Evolutionary conservation across 2,113 vertebrate species (phyloP).

Genomic region (Cercocebus atys): DNA sequence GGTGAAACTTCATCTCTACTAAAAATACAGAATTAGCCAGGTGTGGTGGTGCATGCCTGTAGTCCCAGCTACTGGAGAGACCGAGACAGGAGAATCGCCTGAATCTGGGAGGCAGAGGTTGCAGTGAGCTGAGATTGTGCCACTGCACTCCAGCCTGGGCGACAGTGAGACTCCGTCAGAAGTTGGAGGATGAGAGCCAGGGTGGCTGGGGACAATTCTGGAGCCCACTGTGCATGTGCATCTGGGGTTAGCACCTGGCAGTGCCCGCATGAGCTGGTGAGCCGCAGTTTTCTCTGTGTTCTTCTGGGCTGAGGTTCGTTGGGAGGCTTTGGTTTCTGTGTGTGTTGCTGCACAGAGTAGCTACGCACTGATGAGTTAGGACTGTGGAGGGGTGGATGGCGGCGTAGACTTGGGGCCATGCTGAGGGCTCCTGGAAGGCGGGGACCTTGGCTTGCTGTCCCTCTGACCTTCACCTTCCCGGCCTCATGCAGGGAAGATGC

Average conservation of each 20-base stretch:
- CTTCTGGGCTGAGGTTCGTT: not conserved
- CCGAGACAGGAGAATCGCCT: too few species aligned
- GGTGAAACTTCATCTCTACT: too few species aligned
- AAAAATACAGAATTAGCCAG: too few species aligned
- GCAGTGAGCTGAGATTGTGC: too few species aligned
- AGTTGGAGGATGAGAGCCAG: rapidly evolving
- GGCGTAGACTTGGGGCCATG: not conserved
- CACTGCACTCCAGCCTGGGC: too few species aligned
- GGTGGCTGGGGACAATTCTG: too few species aligned
- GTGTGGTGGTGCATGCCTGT: too few species aligned
- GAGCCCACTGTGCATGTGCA: not conserved
- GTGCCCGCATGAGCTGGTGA: not conserved
- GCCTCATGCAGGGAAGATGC: not conserved
- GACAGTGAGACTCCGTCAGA: too few species aligned
- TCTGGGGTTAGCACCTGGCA: not conserved
- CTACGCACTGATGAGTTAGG: too few species aligned
- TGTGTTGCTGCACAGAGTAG: not conserved
- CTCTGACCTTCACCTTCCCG: not conserved
- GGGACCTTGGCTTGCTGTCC: not conserved
- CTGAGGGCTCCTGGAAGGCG: not conserved
- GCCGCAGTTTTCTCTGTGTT: rapidly evolving
- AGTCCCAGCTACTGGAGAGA: too few species aligned
- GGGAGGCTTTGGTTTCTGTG: not conserved
- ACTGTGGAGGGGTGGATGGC: not conserved
- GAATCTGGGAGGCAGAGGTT: too few species aligned